phyloP scores from a whole-genome alignment of 2,888 invertebrate species.

The Papilio elwesi region DNA sequence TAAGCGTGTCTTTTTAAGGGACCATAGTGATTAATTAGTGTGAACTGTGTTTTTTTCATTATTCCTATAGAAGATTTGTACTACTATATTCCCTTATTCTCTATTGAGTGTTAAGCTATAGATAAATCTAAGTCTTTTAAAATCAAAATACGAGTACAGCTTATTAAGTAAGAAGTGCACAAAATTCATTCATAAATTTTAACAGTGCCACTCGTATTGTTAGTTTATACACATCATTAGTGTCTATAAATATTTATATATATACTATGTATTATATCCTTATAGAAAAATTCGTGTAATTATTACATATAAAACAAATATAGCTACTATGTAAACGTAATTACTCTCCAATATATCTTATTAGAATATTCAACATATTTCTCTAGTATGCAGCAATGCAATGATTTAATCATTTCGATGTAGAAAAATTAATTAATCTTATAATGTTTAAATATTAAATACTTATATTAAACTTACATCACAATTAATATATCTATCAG shows the following conservation, averaged over 20 bases:
- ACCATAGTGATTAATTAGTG: slow-evolving; percentile 67
- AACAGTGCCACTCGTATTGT: slow-evolving; percentile 76
- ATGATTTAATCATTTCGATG: slow-evolving; percentile 17
- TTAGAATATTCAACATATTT: slow-evolving; percentile 49
- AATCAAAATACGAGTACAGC: slow-evolving; percentile 52
- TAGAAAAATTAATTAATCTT: slow-evolving; percentile 8
- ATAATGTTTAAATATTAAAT: neutral
- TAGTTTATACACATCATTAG: slow-evolving; percentile 54
- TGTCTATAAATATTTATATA: slow-evolving; percentile 49
- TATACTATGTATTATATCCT: slow-evolving; percentile 45
- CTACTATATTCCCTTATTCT: slow-evolving; percentile 58
- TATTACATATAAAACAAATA: slow-evolving; percentile 42
- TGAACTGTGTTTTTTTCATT: slow-evolving; percentile 63
- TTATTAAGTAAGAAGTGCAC: slow-evolving; percentile 70
- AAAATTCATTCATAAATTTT: slow-evolving; percentile 68
- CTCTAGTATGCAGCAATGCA: slow-evolving; percentile 55
- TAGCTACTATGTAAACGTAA: slow-evolving; percentile 46
- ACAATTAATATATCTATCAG: slow-evolving; percentile 42
- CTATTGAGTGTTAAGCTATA: slow-evolving; percentile 60
- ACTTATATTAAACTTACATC: slow-evolving; percentile 5
- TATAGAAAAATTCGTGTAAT: slow-evolving; percentile 60
- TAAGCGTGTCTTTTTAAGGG: slow-evolving; percentile 74
- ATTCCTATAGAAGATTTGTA: slow-evolving; percentile 61
- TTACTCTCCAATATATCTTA: slow-evolving; percentile 59
- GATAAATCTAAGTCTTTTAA: slow-evolving; percentile 48